A percentile compares a stretch with the other conserved stretches of the same genome.
Conservation (phyloP, 2,797 vertebrate species). For the Siniperca undulata region DNA sequence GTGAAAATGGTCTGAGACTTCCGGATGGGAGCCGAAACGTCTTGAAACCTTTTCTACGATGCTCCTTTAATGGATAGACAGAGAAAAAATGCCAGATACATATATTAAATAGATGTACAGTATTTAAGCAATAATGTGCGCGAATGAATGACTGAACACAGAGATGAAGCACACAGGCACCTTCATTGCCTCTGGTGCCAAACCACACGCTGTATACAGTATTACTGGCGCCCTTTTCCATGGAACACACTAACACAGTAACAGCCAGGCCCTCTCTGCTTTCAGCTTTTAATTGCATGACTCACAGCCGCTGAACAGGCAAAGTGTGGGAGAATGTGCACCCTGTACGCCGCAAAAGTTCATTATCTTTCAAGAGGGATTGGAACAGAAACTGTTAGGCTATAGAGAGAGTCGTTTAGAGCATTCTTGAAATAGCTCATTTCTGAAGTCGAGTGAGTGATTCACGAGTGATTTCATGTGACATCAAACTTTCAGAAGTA, state of each 20-base stretch:
- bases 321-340: constrained; percentile 59
- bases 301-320: constrained; percentile 59
- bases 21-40: no score
- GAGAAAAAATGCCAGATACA: neutral
- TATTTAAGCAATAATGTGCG: constrained; percentile 25
- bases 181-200: constrained; percentile 39
- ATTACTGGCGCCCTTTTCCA: constrained; percentile 70
- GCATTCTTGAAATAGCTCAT: constrained; percentile 13
- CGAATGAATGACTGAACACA: constrained; percentile 53
- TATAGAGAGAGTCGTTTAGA: neutral
- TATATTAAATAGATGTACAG: neutral
- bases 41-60: no score
- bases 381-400: constrained; percentile 7
- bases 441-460: neutral
- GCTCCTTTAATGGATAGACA: neutral
- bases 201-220: constrained; percentile 47
- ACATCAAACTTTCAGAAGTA: constrained; percentile 25
- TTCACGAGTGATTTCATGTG: neutral
- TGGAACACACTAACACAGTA: constrained; percentile 45
- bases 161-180: constrained; percentile 27
- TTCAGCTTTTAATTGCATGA: constrained; percentile 73
- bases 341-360: constrained; percentile 44
- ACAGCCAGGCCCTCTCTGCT: constrained; percentile 41
- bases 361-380: constrained; percentile 51
- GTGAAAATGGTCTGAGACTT: no score